Evolutionary conservation across 2,797 vertebrate species (phyloP), one percentile per base, ranked within the genome.

Genomic region (Valencia hispanica): DNA sequence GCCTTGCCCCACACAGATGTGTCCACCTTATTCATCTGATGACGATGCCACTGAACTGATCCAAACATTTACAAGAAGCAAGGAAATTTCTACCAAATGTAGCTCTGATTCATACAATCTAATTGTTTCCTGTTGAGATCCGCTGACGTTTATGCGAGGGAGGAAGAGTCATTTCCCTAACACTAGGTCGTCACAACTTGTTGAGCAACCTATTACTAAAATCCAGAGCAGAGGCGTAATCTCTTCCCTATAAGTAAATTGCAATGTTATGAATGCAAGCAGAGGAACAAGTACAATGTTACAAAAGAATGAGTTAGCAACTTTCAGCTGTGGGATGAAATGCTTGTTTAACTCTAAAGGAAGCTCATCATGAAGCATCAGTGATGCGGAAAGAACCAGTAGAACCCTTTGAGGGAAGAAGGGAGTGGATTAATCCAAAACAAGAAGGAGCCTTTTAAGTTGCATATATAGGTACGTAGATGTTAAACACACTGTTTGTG

Each of bases 391-490:
- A 95, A 94, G 88, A 57, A 78, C 84, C 89, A 84, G 81, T 55
- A 84, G 87, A 39, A 85, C 80, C 53, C 72, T 72, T 78, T 75
- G 55, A 83, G 83, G 81, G n/a, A 36, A 76, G 65, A 79, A 79
- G 86, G 87, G 83, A 43, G 77, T 70, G 85, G 83, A 89, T 93
- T 95, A 95, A 96, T 95, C 93, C 90, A 65, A 68, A 85, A 91
- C 78, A 87, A 89, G 82, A 87, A 90, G 89, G 87, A 89, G 88
- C 84, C 73, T 63, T 92, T 92, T 87, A 85, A 89, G 84, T 83
- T 66, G 90, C 86, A 94, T 94, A 92, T 94, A 93, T 94, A 94
- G n/a, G n/a, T n/a, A n/a, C 95, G 94, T 91, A 94, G 95, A 96
- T 94, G 88, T 25, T 61, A 83, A 86, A 87, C 80, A 84, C 75